These are phyloP conservation scores for Leptodactylus fallax DNA, from an alignment of 2,797 vertebrate species.

Conservation along the genomic window DNA sequence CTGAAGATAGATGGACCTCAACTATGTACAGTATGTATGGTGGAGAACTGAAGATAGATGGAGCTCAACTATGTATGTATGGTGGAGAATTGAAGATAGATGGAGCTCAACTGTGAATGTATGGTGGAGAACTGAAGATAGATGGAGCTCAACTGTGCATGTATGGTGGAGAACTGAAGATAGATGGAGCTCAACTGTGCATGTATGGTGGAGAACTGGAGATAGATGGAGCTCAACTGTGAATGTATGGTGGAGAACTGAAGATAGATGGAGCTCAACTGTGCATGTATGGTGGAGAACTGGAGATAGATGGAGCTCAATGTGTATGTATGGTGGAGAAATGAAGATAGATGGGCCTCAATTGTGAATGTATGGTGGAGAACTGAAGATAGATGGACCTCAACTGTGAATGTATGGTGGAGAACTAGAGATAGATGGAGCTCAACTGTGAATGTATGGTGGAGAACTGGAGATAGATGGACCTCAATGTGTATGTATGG, in stretches of 20 bases:
- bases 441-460: too few relatives aligned
- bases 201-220: not conserved
- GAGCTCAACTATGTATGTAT: not conserved
- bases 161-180: not conserved
- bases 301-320: not conserved
- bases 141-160: not conserved
- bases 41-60: not conserved
- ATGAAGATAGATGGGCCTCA: not conserved
- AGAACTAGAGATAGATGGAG: too few relatives aligned
- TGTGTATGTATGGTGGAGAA: not conserved
- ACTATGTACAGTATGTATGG: not conserved
- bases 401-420: not conserved
- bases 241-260: not conserved
- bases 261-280: not conserved
- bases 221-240: slow-evolving; percentile 11
- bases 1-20: not conserved
- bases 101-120: not conserved
- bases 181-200: not conserved
- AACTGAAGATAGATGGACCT: not conserved
- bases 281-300: not conserved
- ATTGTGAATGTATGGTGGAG: not conserved
- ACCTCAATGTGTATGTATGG: too few relatives aligned
- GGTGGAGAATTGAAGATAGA: not conserved
- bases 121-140: not conserved
- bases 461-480: too few relatives aligned